These are phyloP conservation scores for Meiosimyza decipiens DNA, from an alignment of 2,888 invertebrate genomes.

Conservation along the genomic window DNA sequence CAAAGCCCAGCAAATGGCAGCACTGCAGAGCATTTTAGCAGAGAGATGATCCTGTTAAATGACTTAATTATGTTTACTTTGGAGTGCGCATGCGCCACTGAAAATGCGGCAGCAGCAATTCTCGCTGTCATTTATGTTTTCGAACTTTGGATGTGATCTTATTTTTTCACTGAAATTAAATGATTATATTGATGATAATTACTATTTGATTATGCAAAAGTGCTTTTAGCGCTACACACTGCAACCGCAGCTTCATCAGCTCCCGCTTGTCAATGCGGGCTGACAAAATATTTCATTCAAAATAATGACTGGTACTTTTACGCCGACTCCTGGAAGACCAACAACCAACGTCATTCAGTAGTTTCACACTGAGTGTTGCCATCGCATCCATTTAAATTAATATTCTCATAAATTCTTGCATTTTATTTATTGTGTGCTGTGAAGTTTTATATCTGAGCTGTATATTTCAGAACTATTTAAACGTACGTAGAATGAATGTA, in stretches of 20 bases:
- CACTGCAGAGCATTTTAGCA: too few species aligned
- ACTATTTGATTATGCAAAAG: conserved; percentile 47
- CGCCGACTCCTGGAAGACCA: not conserved
- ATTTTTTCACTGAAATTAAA: conserved; percentile 20
- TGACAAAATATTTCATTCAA: conserved; percentile 55
- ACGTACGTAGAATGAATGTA: too few species aligned
- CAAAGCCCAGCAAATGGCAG: conserved; percentile 3
- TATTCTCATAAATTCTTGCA: conserved; percentile 27
- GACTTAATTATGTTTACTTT: conserved; percentile 32
- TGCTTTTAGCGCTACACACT: conserved; percentile 37
- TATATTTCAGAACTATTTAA: not conserved
- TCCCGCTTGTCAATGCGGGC: conserved; percentile 37
- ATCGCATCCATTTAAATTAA: conserved; percentile 29
- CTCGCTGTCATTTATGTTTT: not conserved
- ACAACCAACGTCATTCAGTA: not conserved
- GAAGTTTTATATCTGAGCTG: not conserved
- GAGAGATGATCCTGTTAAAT: conserved; percentile 25
- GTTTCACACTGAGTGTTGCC: not conserved
- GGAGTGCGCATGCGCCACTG: conserved; percentile 5
- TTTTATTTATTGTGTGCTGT: conserved; percentile 29
- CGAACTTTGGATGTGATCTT: not conserved
- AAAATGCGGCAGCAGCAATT: not conserved
- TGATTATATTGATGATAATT: conserved; percentile 42
- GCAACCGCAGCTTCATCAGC: not conserved
- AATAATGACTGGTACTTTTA: conserved; percentile 42